phyloP scores from a whole-genome alignment of 2,113 vertebrate genomes.

The Chitala chitala region DNA sequence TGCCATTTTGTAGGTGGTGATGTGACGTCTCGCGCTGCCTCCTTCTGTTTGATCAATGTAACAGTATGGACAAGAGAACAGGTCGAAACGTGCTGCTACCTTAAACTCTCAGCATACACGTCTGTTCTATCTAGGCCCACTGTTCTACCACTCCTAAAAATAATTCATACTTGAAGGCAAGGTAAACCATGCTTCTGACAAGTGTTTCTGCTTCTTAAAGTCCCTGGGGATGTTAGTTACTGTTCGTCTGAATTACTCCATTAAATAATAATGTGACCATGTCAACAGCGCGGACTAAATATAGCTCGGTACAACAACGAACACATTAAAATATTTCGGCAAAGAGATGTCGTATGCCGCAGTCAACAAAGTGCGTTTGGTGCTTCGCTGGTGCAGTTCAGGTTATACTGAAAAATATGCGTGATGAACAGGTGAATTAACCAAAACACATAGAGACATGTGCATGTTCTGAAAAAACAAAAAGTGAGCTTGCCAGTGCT shows the following conservation, averaged over 20 bases:
- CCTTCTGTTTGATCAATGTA: too few relatives aligned
- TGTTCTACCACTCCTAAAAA: background rate
- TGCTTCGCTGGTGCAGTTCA: background rate
- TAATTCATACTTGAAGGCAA: background rate
- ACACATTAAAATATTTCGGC: constrained; percentile 1
- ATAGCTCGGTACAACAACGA: constrained; percentile 11
- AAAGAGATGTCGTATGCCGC: background rate
- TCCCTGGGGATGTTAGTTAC: background rate
- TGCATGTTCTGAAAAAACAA: too few relatives aligned
- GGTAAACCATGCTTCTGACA: background rate
- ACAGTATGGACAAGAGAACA: background rate
- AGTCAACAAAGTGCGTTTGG: background rate
- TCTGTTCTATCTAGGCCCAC: background rate
- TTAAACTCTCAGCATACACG: background rate
- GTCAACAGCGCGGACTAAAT: background rate
- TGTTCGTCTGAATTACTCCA: constrained; percentile 4
- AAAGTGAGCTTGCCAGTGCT: too few relatives aligned
- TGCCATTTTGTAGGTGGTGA: background rate
- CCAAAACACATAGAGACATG: too few relatives aligned
- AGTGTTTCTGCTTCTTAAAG: background rate
- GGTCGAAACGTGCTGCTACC: background rate
- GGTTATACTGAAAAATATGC: background rate
- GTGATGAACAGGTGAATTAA: too few relatives aligned
- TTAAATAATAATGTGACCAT: constrained; percentile 13
- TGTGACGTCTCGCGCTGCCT: too few relatives aligned